Evolutionary conservation across 2,888 invertebrate species (phyloP).

Genomic region (Papilio gigon): DNA sequence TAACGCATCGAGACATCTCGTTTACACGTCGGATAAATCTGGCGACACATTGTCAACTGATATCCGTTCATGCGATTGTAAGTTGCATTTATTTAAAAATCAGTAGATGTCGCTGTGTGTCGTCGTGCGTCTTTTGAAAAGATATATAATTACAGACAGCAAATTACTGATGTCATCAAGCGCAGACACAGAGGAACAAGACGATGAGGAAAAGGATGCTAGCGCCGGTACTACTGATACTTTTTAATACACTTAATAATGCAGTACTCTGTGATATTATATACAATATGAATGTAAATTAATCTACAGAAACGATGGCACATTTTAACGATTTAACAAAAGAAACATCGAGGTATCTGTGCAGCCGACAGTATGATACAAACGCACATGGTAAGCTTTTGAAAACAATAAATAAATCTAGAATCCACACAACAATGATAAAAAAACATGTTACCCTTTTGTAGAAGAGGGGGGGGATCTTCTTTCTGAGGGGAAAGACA

Average conservation of each 20-base stretch:
- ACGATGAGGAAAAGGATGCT: not conserved
- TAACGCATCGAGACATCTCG: slow-evolving; percentile 3
- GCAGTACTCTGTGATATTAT: too few species aligned
- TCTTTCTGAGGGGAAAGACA: too few species aligned
- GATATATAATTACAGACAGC: slow-evolving; percentile 1
- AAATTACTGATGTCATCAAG: slow-evolving; percentile 6
- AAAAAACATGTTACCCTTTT: not conserved
- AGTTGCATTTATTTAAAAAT: not conserved
- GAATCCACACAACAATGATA: not conserved
- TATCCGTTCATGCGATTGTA: slow-evolving; percentile 8
- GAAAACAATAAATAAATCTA: too few species aligned
- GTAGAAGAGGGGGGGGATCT: too few species aligned
- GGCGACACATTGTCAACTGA: not conserved
- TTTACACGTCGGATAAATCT: slow-evolving; percentile 9
- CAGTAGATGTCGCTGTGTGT: too few species aligned
- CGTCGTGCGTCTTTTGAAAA: too few species aligned
- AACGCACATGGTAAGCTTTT: slow-evolving; percentile 20
- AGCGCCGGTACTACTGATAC: not conserved
- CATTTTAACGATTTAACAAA: slow-evolving; percentile 19
- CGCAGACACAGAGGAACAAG: slow-evolving; percentile 12
- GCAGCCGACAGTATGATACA: slow-evolving; percentile 32
- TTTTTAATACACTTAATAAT: too few species aligned
- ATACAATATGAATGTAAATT: not conserved
- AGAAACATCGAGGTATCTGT: slow-evolving; percentile 27
- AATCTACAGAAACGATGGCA: slow-evolving; percentile 14